Percentiles rank a stretch among this genome's conserved stretches.
Evolutionary conservation across 2,113 vertebrate genomes (phyloP).

Genomic region (Propithecus coquereli): DNA sequence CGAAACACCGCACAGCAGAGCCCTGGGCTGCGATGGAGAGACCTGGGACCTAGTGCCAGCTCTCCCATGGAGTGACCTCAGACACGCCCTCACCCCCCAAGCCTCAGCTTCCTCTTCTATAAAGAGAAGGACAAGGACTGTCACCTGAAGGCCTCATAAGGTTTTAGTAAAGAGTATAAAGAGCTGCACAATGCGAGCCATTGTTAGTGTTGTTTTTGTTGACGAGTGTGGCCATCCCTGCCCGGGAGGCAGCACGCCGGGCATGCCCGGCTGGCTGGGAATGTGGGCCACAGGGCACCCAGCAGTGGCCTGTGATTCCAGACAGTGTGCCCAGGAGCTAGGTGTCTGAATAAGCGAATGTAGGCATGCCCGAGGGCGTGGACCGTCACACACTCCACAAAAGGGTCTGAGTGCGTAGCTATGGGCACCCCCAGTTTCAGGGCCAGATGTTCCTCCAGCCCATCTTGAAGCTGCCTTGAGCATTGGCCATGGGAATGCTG

Average conservation of each 20-base stretch:
- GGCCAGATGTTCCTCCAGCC: neutral
- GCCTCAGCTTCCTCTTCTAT: neutral
- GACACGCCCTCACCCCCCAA: rapidly evolving
- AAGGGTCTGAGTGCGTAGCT: neutral
- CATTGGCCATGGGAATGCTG: neutral
- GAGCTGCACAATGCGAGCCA: rapidly evolving
- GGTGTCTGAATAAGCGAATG: neutral
- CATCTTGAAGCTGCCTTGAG: neutral
- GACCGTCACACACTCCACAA: neutral
- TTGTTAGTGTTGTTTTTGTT: neutral
- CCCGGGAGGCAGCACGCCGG: neutral
- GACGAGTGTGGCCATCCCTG: neutral
- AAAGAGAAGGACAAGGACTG: neutral
- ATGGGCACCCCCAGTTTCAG: neutral
- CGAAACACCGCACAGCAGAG: rapidly evolving
- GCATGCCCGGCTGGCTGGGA: neutral
- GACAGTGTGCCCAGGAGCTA: neutral
- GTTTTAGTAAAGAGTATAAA: neutral
- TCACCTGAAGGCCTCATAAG: neutral
- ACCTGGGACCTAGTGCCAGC: neutral
- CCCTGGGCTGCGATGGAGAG: neutral
- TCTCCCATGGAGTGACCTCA: neutral
- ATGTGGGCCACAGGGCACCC: neutral
- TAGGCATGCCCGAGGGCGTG: neutral
- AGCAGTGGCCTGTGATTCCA: neutral